Base-by-base conservation (phyloP, 2,113 vertebrate genomes). In the Orcinus orca region DNA sequence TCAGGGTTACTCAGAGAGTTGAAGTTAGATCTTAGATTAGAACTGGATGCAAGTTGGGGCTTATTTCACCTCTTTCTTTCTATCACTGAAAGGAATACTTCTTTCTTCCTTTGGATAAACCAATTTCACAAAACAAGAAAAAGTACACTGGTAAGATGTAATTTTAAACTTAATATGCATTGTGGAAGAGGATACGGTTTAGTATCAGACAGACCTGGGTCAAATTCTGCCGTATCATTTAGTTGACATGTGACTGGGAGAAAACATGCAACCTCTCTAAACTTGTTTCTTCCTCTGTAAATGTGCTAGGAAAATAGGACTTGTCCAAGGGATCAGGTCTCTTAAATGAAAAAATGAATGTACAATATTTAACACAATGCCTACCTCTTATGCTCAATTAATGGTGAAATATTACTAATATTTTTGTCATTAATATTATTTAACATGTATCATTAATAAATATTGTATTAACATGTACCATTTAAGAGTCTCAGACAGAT, bases 361-460 rank as follows among this genome's bases (percentile, higher is more conserved):
- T 41, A 44, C 3, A 71, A 36, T 55, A 94, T 62, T 92, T 63
- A 89, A 21, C 29, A 87, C 31, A 86, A 44, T 93, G 17, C 58
- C n/a, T 55, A 25, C 21, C 26, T 94, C 26, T 91, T 91, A 53
- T 89, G 5, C 9, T 74, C 18, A 86, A 62, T 65, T 36, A 90
- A 50, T 83, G 36, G 29, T 77, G 33, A 65, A 67, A 25, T 26
- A 31, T 50, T 73, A 70, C 73, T 80, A 80, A 62, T 89, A 82
- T 31, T 93, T 90, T 95, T 63, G 25, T 58, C 6, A 41, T 65
- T 90, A 68, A 86, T 82, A 70, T 92, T 53, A 84, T 79, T 94
- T 84, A 83, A 70, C 0, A 58, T 38, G 4, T 41, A 36, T 55
- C 23, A 84, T 65, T 95, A 79, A 47, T 88, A 25, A 68, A 47